Evolutionary conservation across 2,888 invertebrate genomes (phyloP), one percentile per base, ranked within the genome.

Genomic region (Orthosia incerta): DNA sequence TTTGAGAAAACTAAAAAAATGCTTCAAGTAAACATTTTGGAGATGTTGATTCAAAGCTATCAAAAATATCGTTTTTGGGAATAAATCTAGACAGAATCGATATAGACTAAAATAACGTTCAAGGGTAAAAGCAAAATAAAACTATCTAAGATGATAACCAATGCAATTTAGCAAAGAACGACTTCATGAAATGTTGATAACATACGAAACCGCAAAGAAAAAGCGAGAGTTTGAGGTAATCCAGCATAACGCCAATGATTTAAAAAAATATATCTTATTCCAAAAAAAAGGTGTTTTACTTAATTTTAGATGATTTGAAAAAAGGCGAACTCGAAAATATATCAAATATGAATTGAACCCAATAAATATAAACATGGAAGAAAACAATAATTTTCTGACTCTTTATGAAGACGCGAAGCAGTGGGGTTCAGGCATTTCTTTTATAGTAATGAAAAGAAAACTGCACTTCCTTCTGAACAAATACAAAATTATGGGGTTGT

Each of bases 21-120:
- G 86, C 53, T 45, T 87, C 3, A 91, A 88, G 72, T 89, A 85
- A 68, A 83, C 81, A 60, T 26, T 88, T 91, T 71, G 89, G 88
- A 23, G 74, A 71, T 48, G 78, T 85, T 31, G 71, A 88, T 64
- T 80, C 87, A 23, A 72, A 78, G n/a, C 61, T 88, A 15, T 69
- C 80, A 16, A 87, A 91, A 56, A 90, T 86, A 71, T 88, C 90
- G 61, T 48, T 91, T 13, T 82, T 74, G 60, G 89, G 87, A 26
- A 50, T 86, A 15, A 87, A 88, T 73, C 71, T 90, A 23, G 86
- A 79, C 12, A 85, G 80, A 15, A 15, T 90, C 88, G 81, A 78
- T 82, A 88, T 70, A 88, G 87, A 68, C 65, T 88, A 5, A 56
- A 15, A 68, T 39, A 31, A 51, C 18, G 11, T 13, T 12, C 61